phyloP scores from a whole-genome alignment of 2,888 invertebrate species.

The Limnephilus rhombicus region DNA sequence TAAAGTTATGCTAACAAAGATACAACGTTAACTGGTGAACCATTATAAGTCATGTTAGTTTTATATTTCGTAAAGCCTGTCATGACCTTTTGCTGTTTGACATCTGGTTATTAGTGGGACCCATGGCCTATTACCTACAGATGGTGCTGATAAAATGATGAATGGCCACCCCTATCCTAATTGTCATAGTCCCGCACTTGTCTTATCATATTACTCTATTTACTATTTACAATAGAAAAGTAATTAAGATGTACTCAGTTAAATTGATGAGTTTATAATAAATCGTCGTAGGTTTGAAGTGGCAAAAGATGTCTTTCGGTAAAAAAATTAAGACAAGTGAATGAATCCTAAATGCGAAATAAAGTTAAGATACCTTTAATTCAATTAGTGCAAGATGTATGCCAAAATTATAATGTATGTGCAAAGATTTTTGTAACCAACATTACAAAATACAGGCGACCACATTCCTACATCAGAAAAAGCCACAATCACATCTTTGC shows the following conservation, averaged over 20 bases:
- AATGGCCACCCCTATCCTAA: slow-evolving; percentile 20
- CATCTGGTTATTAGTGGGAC: not conserved
- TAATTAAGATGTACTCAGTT: not conserved
- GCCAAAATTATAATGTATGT: too few relatives aligned
- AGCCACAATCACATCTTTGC: too few relatives aligned
- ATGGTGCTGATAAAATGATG: not conserved
- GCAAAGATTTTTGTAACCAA: too few relatives aligned
- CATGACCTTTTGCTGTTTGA: not conserved
- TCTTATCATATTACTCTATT: not conserved
- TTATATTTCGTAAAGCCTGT: not conserved
- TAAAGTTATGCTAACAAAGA: too few relatives aligned
- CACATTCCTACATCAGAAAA: too few relatives aligned
- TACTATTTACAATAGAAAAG: not conserved
- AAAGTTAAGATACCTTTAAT: too few relatives aligned
- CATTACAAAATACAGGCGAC: too few relatives aligned
- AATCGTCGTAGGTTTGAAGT: not conserved
- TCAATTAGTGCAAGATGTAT: too few relatives aligned
- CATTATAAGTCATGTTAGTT: not conserved
- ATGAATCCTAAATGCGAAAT: too few relatives aligned
- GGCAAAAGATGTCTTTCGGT: not conserved
- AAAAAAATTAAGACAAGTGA: not conserved
- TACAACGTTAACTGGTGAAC: not conserved
- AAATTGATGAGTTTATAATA: slow-evolving; percentile 27
- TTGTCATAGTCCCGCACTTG: slow-evolving; percentile 13
- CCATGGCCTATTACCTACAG: not conserved